A percentile compares a stretch with the other conserved stretches of the same genome.
Conservation (phyloP, 2,888 invertebrate genomes). For the Neocrepidodera transversa region DNA sequence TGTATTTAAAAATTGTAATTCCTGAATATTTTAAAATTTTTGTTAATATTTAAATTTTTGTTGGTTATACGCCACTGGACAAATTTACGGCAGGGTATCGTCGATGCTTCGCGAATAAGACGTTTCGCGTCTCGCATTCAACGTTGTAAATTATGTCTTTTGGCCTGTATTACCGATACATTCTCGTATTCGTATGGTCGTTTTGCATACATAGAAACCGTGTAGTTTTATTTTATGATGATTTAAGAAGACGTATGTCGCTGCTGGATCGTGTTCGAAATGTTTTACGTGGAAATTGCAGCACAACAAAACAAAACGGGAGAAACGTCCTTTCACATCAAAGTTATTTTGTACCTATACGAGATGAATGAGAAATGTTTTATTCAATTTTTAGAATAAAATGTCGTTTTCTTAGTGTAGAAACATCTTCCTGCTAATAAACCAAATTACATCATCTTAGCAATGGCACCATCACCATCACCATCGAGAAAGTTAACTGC, state of each 20-base stretch:
- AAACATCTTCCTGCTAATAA: not conserved
- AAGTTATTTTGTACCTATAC: too few species aligned
- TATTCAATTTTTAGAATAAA: too few species aligned
- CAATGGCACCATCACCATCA: not conserved
- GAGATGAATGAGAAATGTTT: too few species aligned
- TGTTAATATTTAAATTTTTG: too few species aligned
- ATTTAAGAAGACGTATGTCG: slow-evolving; percentile 18
- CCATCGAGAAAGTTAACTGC: not conserved
- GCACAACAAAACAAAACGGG: not conserved
- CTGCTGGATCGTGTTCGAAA: slow-evolving; percentile 20
- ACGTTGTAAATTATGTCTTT: slow-evolving; percentile 23
- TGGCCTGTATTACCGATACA: slow-evolving; percentile 22
- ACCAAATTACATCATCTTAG: not conserved
- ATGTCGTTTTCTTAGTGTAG: too few species aligned
- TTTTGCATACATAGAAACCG: slow-evolving; percentile 10
- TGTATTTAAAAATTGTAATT: too few species aligned
- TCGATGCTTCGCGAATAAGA: slow-evolving; percentile 14
- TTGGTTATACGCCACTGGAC: slow-evolving; percentile 7
- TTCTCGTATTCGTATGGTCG: slow-evolving; percentile 2
- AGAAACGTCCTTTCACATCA: too few species aligned
- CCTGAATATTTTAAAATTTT: too few species aligned
- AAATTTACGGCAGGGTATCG: slow-evolving; percentile 9
- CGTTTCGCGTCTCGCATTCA: slow-evolving; percentile 8
- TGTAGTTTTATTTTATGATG: slow-evolving; percentile 24
- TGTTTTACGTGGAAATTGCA: slow-evolving; percentile 5